These are phyloP conservation scores for Hyperoplus immaculatus DNA, from an alignment of 2,797 vertebrate species.

Conservation along the genomic window DNA sequence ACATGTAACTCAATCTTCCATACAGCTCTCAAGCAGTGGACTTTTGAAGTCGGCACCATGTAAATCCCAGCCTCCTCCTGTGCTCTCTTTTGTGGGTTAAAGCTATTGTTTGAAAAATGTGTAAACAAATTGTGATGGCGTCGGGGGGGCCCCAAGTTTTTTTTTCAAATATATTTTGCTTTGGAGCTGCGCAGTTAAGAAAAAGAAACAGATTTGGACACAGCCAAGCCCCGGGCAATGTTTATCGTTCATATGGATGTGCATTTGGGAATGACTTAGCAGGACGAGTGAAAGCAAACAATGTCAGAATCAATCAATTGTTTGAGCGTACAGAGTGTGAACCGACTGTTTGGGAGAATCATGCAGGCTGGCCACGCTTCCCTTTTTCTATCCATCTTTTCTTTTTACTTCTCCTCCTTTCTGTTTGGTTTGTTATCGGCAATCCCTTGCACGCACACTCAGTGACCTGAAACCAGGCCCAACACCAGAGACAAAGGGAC, in stretches of 20 bases:
- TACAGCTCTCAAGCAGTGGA: not conserved
- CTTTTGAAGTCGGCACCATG: constrained; percentile 43
- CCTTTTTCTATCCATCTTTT: constrained; percentile 20
- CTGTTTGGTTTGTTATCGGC: constrained; percentile 20
- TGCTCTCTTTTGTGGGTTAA: constrained; percentile 29
- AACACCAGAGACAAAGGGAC: constrained; percentile 38
- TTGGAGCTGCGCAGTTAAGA: constrained; percentile 11
- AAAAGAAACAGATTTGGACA: constrained; percentile 54
- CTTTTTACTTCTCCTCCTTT: constrained; percentile 21
- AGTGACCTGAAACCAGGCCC: constrained; percentile 53
- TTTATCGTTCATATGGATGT: constrained; percentile 60
- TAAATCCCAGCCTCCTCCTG: constrained; percentile 39
- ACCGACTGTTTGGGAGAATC: constrained; percentile 46
- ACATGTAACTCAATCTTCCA: constrained; percentile 11
- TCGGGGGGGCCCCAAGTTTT: constrained; percentile 5
- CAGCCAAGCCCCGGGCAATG: constrained; percentile 48
- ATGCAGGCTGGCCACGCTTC: constrained; percentile 15
- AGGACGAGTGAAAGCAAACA: constrained; percentile 9
- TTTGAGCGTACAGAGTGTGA: constrained; percentile 34
- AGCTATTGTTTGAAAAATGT: constrained; percentile 51
- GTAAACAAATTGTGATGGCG: constrained; percentile 45
- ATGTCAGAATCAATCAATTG: constrained; percentile 50
- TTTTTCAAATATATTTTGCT: constrained; percentile 17
- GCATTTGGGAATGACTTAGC: constrained; percentile 27
- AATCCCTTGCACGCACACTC: constrained; percentile 31